Evolutionary conservation across 1,140 invertebrate species (phyloP).

Genomic region (Lepidurus packardi): DNA sequence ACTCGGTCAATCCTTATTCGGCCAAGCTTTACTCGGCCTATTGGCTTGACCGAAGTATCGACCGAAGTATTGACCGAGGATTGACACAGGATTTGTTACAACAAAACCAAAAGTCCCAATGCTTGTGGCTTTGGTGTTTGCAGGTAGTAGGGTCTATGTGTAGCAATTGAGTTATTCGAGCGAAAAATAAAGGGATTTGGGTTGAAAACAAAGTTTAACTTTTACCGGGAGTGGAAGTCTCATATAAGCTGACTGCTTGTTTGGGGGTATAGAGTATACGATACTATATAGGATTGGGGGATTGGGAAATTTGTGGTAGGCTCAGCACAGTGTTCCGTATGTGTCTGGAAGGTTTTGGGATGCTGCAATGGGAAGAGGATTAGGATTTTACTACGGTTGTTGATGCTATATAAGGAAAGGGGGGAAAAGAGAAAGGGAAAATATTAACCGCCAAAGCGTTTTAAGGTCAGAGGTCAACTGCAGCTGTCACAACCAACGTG

Average conservation of each 20-base stretch:
- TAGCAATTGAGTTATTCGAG: too few species aligned
- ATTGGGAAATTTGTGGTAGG: neutral
- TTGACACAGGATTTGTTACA: too few species aligned
- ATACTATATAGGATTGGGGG: neutral
- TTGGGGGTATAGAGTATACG: neutral
- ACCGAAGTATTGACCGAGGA: too few species aligned
- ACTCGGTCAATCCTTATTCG: too few species aligned
- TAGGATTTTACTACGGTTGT: neutral
- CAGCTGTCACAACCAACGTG: neutral
- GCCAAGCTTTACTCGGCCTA: too few species aligned
- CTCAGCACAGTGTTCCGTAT: neutral
- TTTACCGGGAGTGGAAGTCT: neutral
- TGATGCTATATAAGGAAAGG: too few species aligned
- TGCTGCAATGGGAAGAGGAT: slow-evolving; percentile 8
- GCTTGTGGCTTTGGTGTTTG: too few species aligned
- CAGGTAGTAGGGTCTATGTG: too few species aligned
- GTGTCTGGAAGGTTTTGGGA: neutral
- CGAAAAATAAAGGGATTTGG: too few species aligned
- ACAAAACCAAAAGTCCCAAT: too few species aligned
- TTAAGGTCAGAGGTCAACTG: slow-evolving; percentile 6
- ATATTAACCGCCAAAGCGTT: neutral
- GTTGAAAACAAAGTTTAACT: too few species aligned
- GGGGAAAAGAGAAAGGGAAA: neutral
- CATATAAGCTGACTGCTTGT: neutral
- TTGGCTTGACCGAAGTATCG: too few species aligned